Conservation (phyloP, 2,888 invertebrate species). For the Lycia hirtaria region DNA sequence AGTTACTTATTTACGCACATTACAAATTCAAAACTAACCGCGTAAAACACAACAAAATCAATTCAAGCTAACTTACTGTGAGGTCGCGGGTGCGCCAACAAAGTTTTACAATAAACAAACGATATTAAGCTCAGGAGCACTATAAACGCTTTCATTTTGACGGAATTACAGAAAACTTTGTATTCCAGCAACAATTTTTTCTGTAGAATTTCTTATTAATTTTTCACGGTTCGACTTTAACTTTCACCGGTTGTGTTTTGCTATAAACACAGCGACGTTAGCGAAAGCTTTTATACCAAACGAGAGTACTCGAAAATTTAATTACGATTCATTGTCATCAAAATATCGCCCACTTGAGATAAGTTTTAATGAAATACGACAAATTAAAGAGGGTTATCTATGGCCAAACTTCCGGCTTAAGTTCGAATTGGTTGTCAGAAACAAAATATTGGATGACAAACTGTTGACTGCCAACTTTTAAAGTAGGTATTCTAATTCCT, state of each 20-base stretch:
- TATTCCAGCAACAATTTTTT: constrained; percentile 43
- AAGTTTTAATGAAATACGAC: constrained; percentile 43
- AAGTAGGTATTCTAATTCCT: too few species aligned
- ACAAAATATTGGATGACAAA: constrained; percentile 2
- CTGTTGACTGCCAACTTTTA: not conserved
- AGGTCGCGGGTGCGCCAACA: constrained; percentile 44
- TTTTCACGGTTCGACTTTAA: not conserved
- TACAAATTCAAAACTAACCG: constrained; percentile 24
- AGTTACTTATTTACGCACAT: constrained; percentile 24
- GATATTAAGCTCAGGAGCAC: constrained; percentile 54
- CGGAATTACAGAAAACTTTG: constrained; percentile 35
- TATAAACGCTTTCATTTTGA: constrained; percentile 60
- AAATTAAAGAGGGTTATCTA: constrained; percentile 27
- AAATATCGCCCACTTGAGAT: constrained; percentile 44
- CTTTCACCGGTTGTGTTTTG: constrained; percentile 8
- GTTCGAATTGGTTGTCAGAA: constrained; percentile 11
- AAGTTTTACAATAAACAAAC: constrained; percentile 57
- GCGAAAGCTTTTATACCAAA: constrained; percentile 46
- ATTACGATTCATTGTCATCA: constrained; percentile 44
- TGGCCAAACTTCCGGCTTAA: constrained; percentile 11
- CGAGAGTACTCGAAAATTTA: constrained; percentile 49
- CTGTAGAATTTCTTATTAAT: constrained; percentile 18
- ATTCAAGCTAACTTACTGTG: constrained; percentile 49
- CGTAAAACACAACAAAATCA: constrained; percentile 28
- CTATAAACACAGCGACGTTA: constrained; percentile 28